Conservation (phyloP, 2,888 invertebrate species). For the Podabrus alpinus region DNA sequence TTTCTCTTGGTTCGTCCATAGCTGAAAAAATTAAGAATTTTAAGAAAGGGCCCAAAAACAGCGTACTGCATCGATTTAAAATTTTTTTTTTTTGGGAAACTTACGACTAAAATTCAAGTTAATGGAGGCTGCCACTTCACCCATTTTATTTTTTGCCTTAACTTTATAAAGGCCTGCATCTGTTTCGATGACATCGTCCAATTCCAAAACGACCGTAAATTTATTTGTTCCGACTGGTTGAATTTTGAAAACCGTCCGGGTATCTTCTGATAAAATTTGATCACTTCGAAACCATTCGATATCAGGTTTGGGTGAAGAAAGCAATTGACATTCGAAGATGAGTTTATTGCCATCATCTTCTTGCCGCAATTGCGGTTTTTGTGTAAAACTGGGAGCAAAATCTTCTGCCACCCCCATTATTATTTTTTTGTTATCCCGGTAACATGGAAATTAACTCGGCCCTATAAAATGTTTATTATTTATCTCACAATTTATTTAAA, state of each 20-base stretch:
- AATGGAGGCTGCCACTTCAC: constrained; percentile 95
- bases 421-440: constrained; percentile 48
- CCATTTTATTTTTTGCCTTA: constrained; percentile 95
- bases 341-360: constrained; percentile 95
- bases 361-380: constrained; percentile 95
- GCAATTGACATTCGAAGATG: constrained; percentile 90
- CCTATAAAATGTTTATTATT: constrained; percentile 41
- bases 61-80: constrained; percentile 11
- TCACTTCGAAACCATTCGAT: constrained; percentile 92
- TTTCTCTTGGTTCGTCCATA: constrained; percentile 93
- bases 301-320: constrained; percentile 86
- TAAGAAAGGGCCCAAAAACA: not conserved
- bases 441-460: constrained; percentile 54
- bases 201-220: constrained; percentile 87
- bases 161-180: constrained; percentile 97
- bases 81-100: constrained; percentile 55
- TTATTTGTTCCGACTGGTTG: constrained; percentile 84
- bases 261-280: constrained; percentile 80
- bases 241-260: constrained; percentile 84
- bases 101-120: constrained; percentile 98
- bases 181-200: constrained; percentile 94
- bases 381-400: constrained; percentile 97
- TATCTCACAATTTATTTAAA: not conserved
- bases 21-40: constrained; percentile 67
- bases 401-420: constrained; percentile 88